These are phyloP conservation scores for Euwallacea fornicatus DNA, from an alignment of 1,140 invertebrate genomes.

Conservation along the genomic window DNA sequence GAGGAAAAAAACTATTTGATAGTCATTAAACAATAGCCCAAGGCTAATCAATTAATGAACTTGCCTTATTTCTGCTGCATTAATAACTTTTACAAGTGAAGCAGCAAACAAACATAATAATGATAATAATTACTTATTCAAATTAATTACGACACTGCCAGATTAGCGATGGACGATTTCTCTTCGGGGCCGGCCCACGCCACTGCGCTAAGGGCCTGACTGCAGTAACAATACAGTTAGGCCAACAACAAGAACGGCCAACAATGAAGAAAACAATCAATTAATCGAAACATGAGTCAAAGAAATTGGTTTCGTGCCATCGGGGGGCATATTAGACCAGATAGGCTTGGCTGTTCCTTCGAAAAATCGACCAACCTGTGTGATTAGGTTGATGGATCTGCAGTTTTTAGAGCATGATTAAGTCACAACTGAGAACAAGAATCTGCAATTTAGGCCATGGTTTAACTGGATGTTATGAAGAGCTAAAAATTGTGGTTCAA, in stretches of 20 bases:
- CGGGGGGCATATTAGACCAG: slow-evolving; percentile 26
- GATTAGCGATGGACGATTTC: background rate
- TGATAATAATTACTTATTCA: background rate
- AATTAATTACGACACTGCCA: background rate
- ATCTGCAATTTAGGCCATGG: no score
- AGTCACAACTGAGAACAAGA: no score
- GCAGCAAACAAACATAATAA: slow-evolving; percentile 3
- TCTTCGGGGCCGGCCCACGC: background rate
- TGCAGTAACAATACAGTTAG: slow-evolving; percentile 19
- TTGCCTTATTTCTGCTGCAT: background rate
- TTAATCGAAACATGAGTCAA: slow-evolving; percentile 31
- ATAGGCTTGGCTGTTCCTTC: slow-evolving; percentile 15
- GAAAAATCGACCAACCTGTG: slow-evolving; percentile 9
- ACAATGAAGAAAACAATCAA: slow-evolving; percentile 29
- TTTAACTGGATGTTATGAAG: no score
- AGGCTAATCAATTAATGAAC: background rate
- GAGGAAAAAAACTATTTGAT: slow-evolving; percentile 4
- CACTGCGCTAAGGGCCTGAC: background rate
- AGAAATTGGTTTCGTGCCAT: slow-evolving; percentile 21
- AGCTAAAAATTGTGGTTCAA: no score
- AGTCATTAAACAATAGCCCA: background rate
- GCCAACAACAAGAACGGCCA: slow-evolving; percentile 4
- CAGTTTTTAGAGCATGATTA: no score
- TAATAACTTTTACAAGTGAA: background rate
- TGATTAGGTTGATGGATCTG: slow-evolving; percentile 14